Base-by-base conservation (phyloP, 2,888 invertebrate genomes). In the Liodrosophila aerea region DNA sequence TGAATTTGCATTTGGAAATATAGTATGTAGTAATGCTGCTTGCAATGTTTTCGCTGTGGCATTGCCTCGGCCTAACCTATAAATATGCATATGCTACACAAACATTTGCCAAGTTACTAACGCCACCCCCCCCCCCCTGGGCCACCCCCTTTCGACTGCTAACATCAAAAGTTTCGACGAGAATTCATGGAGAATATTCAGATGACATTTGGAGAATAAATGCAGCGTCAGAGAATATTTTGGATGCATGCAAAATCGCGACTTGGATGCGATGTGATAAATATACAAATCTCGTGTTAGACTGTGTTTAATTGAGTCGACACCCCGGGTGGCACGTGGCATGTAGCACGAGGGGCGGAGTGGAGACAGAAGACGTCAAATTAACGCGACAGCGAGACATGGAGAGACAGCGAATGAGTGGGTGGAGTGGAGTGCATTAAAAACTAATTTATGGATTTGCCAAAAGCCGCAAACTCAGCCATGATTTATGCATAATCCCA, bases 381-480 rank as follows among this genome's bases (percentile, higher is more conserved):
- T 77, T 71, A 73, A 76, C 68, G 76, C 73, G 2, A 4, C 51
- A 37, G 60, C 53, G 39, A 2, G 30, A 15, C 11, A 30, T 29
- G 4, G 18, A 13, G 7, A 36, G 11, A 37, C 13, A 12, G 16
- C 11, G 15, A 37, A 11, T 5, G 13, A 29, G 27, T 29, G 15
- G 13, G 27, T 0, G 37, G 9, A 13, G 12, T 37, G 39, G 49
- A 47, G 64, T 61, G 61, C 77, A 81, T 82, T 82, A 82, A 82
- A 82, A 81, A 80, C 76, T 82, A 82, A 81, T 81, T 81, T 81
- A 82, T 81, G 82, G 76, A 78, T 78, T 76, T 64, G 67, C 53
- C 43, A 59, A 70, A 67, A 74, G 76, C 61, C 68, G 70, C 22
- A 72, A 70, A 73, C 60, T 64, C 70, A 51, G 69, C 64, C 29